Evolutionary conservation across 2,888 invertebrate species (phyloP), one percentile per base, ranked within the genome.

Genomic region (Leptopilina drosophilae): DNA sequence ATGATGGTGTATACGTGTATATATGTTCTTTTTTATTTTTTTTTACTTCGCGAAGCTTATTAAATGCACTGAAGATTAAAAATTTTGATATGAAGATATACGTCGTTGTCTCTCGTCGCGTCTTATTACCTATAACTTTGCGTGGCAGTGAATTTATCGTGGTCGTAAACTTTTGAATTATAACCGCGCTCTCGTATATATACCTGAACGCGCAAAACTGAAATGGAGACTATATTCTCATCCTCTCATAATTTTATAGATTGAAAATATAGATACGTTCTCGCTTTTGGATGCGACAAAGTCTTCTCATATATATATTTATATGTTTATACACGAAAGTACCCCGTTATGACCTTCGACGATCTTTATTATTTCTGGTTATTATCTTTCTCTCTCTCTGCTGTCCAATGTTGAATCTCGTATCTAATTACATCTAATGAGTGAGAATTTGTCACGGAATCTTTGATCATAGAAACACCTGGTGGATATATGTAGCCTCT

Each of bases 111-210:
- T 83, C 75, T 76, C 82, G 69, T 76, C 76, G 76, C 49, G 76
- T 83, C 82, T 83, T 82, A 83, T 83, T 81, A 83, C 83, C 83
- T 83, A 84, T 84, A 86, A 81, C 82, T 83, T 84, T 77, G 81
- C 81, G 82, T 82, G 78, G 82, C 82, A 82, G 65, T 83, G 80
- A 84, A 85, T 86, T 86, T 86, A 86, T 86, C 84, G 85, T 76
- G 82, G 84, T 85, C 86, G 85, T 86, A 86, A 86, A 86, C 85
- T 86, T 86, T 86, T 85, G 85, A 86, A 84, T 84, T 86, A 86
- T 85, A 81, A 82, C 84, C 82, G 79, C 82, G 80, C 80, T 82
- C 65, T 77, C 77, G 78, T 81, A 82, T 83, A 81, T 76, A 78
- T 78, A 80, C 79, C 56, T 64, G 83, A 46, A 9, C 46, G 12